phyloP scores from a whole-genome alignment of 1,140 invertebrate species.

The Drosophila pectinifera region DNA sequence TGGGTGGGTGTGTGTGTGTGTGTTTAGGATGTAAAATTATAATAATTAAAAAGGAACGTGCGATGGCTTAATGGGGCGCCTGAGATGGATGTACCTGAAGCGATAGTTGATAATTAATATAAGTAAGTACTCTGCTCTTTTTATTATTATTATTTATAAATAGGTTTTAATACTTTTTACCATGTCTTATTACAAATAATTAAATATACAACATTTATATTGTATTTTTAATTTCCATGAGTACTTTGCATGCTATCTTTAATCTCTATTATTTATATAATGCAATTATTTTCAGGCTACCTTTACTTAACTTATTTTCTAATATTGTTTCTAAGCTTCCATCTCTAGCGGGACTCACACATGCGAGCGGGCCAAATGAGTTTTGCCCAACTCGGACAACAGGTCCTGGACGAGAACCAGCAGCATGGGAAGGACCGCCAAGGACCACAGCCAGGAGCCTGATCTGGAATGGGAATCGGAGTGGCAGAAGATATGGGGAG shows the following conservation, averaged over 20 bases:
- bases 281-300: too few relatives aligned
- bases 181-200: too few relatives aligned
- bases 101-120: conserved; percentile 7
- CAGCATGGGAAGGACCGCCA: background rate
- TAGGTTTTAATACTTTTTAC: background rate
- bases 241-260: too few relatives aligned
- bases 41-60: conserved; percentile 70
- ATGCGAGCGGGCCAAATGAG: conserved; percentile 37
- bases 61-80: conserved; percentile 10
- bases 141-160: too few relatives aligned
- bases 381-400: conserved; percentile 53
- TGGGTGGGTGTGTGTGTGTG: conserved; percentile 21
- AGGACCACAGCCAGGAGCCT: background rate
- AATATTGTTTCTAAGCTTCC: conserved; percentile 10
- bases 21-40: conserved; percentile 68
- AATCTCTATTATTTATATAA: too few relatives aligned
- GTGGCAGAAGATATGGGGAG: conserved; percentile 4
- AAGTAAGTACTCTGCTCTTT: background rate
- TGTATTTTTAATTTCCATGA: too few relatives aligned
- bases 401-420: conserved; percentile 29
- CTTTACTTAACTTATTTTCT: too few relatives aligned
- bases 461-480: background rate
- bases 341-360: conserved; percentile 42
- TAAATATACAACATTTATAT: too few relatives aligned
- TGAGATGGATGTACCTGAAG: background rate